Evolutionary conservation across 1,140 invertebrate genomes (phyloP), one percentile per base, ranked within the genome.

Genomic region (Lanistes nyassanus): DNA sequence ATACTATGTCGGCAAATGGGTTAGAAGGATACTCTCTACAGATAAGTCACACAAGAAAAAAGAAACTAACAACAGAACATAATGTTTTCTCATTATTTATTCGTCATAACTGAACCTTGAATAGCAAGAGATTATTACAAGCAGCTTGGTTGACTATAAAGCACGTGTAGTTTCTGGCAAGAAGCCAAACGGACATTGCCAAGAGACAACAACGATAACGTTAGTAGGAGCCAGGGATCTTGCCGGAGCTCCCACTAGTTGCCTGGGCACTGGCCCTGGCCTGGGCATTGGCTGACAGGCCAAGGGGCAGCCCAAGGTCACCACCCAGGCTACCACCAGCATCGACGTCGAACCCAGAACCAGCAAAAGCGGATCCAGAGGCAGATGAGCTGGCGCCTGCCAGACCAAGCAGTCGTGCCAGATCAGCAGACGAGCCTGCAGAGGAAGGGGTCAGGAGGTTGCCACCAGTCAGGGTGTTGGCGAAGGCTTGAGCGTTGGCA

Each of bases 401-500:
- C 29, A 58, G 55, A 42, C 29, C 70, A 16, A 72, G 56, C 70
- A 72, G 37, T 1, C 21, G 55, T 3, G 26, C 56, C 31, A 72
- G 34, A 11, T 29, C 56, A 3, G 55, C 31, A 53, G 31, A 42
- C 13, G 65, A 39, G 39, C 65, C 42, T 16, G 5, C 9, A 6
- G 42, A 2, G 42, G 9, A 9, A 13, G 9, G 42, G 42, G 42
- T 47, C 42, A 9, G 2, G 19, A 6, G 9, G 42, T 6, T 47
- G 42, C 42, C 42, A 3, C 5, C 9, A 9, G 42, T 16, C 42
- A 47, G 42, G 42, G 42, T 16, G 42, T 16, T 47, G 19, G 51
- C 70, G 36, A 37, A 55, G 21, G 31, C 34, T 13, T n/a, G 23
- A 0, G 53, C 31, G 4, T 34, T 53, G 2, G 68, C 68, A 0